phyloP scores from a whole-genome alignment of 37 sponge, comb jelly and placozoan genomes.

The Theonella swinhoei region DNA sequence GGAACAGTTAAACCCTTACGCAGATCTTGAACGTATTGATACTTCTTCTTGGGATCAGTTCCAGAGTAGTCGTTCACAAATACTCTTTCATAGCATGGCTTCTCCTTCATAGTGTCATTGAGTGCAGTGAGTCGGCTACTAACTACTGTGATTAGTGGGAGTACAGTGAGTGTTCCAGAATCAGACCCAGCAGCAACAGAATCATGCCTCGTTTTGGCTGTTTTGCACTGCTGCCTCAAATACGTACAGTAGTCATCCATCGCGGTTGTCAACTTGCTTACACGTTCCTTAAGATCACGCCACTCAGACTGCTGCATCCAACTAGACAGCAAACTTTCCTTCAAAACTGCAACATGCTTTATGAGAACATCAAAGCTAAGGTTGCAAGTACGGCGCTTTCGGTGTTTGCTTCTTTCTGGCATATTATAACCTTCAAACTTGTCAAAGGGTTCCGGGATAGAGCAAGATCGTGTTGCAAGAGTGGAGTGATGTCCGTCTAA shows the following conservation, averaged over 20 bases:
- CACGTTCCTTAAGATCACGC: not conserved
- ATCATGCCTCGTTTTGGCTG: not conserved
- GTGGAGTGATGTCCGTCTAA: too few relatives aligned
- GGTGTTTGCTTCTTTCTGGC: too few relatives aligned
- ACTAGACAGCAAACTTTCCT: not conserved
- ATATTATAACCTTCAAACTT: too few relatives aligned
- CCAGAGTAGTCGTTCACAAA: too few relatives aligned
- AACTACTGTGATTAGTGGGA: not conserved
- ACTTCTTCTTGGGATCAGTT: conserved; percentile 20
- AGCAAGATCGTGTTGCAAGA: too few relatives aligned
- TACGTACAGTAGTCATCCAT: conserved; percentile 18
- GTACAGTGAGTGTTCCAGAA: not conserved
- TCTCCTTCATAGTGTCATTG: not conserved
- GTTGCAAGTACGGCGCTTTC: too few relatives aligned
- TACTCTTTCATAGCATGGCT: not conserved
- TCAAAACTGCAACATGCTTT: conserved; percentile 1
- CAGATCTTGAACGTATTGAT: conserved; percentile 9
- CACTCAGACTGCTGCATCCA: conserved; percentile 19
- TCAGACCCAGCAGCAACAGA: conserved; percentile 1
- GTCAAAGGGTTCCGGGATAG: too few relatives aligned
- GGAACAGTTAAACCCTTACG: conserved; percentile 8
- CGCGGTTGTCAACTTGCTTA: not conserved
- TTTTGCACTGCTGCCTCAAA: not conserved
- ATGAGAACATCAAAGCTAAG: conserved; percentile 5
- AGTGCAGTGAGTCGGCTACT: conserved; percentile 8